phyloP scores from a whole-genome alignment of 2,113 vertebrate species.

The Parus major region DNA sequence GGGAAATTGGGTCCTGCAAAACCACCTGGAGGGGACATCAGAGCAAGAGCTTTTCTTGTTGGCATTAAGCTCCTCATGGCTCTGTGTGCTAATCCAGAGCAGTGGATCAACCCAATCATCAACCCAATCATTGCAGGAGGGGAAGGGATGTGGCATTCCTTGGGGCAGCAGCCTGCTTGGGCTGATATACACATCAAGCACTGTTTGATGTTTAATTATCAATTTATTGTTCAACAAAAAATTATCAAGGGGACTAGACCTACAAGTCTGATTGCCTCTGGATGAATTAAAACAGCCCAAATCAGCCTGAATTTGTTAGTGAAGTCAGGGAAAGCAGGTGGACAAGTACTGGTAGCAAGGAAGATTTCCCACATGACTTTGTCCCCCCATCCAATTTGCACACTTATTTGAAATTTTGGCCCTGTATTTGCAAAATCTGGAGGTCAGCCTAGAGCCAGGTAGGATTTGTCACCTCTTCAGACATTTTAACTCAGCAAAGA shows the following conservation, averaged over 20 bases:
- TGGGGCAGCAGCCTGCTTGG: not conserved
- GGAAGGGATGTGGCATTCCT: not conserved
- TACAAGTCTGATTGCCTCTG: not conserved
- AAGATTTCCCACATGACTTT: not conserved
- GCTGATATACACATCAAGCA: not conserved
- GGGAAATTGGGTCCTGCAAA: not conserved
- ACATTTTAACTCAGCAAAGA: not conserved
- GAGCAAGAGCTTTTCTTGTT: not conserved
- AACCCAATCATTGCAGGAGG: not conserved
- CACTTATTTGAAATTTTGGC: not conserved
- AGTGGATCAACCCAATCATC: not conserved
- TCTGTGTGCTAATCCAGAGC: not conserved
- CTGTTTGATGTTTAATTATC: not conserved
- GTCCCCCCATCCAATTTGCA: not conserved
- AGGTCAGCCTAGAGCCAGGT: not conserved
- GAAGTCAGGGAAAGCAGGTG: not conserved
- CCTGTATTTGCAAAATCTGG: not conserved
- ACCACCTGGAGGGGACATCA: not conserved
- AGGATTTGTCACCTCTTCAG: not conserved
- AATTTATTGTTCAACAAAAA: not conserved
- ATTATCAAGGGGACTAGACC: not conserved
- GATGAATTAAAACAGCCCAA: not conserved
- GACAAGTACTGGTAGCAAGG: not conserved
- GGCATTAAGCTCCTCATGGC: not conserved
- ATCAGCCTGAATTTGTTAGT: too few relatives aligned